A percentile compares a stretch with the other conserved stretches of the same genome.
phyloP scores from a whole-genome alignment of 2,797 vertebrate genomes.

The Microhierax caerulescens region DNA sequence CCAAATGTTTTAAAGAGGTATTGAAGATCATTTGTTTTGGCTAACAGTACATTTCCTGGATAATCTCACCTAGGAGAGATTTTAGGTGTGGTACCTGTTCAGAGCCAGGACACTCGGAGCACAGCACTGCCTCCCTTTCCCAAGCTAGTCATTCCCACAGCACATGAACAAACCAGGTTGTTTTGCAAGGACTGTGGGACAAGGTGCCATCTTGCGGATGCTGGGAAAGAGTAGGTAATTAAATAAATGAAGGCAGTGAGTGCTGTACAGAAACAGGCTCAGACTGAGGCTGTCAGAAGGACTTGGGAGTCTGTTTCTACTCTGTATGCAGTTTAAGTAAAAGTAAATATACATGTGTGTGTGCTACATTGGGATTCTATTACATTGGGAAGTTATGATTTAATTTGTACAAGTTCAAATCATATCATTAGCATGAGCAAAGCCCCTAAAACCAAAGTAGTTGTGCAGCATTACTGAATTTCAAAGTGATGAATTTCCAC shows the following conservation, averaged over 20 bases:
- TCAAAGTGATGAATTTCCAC: background rate
- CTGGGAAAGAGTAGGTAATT: background rate
- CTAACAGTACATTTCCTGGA: background rate
- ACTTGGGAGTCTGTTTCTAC: background rate
- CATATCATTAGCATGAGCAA: background rate
- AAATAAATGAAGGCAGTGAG: background rate
- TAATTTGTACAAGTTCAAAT: background rate
- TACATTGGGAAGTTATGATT: background rate
- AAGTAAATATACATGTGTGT: background rate
- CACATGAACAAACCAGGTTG: accelerated
- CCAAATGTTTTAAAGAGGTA: background rate
- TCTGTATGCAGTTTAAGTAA: background rate
- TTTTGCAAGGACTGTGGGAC: background rate
- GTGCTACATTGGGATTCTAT: background rate
- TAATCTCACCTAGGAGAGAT: background rate
- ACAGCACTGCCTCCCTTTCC: background rate
- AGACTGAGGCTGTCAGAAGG: background rate
- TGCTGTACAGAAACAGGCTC: background rate
- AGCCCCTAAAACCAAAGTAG: background rate
- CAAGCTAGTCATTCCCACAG: accelerated
- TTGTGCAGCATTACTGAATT: background rate
- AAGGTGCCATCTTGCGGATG: background rate
- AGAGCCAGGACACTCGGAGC: background rate
- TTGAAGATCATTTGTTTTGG: background rate
- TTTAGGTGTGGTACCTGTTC: background rate